Base-by-base conservation (phyloP, 2,113 vertebrate genomes). In the Hoplias malabaricus region DNA sequence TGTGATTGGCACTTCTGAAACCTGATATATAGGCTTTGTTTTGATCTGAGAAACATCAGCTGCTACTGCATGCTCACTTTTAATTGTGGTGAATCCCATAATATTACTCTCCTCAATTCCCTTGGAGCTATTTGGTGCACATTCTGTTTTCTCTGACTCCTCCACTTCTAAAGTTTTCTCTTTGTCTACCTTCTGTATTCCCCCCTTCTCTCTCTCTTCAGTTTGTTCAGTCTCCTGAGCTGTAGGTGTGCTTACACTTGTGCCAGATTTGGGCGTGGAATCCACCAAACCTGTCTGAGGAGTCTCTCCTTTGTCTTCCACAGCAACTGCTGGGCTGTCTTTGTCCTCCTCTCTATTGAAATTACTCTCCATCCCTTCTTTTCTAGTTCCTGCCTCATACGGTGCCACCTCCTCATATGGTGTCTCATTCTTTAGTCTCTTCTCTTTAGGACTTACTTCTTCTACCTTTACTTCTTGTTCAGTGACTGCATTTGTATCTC, bases 271-370 rank as follows among this genome's bases (percentile, higher is more conserved):
- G 69, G 70, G 71, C 23, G 69, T 73, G 61, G 19, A 34, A 63
- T 78, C 73, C 59, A 23, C 46, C 10, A 72, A 62, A 75, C 53
- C 78, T 65, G 84, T 75, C 66, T 76, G 68, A 73, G 56, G 53
- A 42, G 63, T 71, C 46, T 50, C 69, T 29, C 31, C 61, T 56
- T 75, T 43, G 27, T 68, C 43, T 56, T n/a, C n/a, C 16, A 1
- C 25, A 77, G 69, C n/a, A 62, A 80, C 42, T 61, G 50, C 61
- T 48, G 27, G 31, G 62, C 40, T 25, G 25, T 75, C 42, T 71
- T 50, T 31, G 36, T 75, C 74, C 8, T 0, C 0, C 12, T 72
- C 78, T 4, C 5, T 14, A 33, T 40, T 79, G 21, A 6, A 38
- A 31, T 5, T 46, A 14, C 40, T 54, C 36, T 0, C 14, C 5